These are phyloP conservation scores for Dipus sagitta DNA, from an alignment of 2,797 vertebrate species.

Conservation along the genomic window DNA sequence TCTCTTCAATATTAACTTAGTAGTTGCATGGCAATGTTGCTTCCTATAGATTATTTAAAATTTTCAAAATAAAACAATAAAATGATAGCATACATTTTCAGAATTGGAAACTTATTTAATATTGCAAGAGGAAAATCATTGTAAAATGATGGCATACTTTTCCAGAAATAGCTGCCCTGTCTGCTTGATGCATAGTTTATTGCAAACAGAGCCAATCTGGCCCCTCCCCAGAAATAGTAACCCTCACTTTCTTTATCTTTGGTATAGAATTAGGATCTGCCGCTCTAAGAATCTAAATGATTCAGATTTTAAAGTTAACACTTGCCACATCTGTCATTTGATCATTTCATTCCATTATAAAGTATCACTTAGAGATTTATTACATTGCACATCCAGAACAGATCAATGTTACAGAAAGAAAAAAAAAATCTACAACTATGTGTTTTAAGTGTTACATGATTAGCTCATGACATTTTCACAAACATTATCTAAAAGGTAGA, in stretches of 20 bases:
- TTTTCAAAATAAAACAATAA: not conserved
- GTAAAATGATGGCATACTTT: conserved; percentile 8
- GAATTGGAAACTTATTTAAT: too few species aligned
- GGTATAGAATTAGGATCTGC: conserved; percentile 6
- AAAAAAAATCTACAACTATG: not conserved
- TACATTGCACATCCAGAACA: not conserved
- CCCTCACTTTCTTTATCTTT: not conserved
- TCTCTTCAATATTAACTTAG: conserved; percentile 8
- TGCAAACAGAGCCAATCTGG: not conserved
- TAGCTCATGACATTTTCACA: not conserved
- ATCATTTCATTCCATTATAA: not conserved
- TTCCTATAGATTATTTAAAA: not conserved
- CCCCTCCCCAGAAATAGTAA: not conserved
- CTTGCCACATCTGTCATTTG: not conserved
- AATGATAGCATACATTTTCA: not conserved
- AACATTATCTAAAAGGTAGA: not conserved
- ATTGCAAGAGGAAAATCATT: not conserved
- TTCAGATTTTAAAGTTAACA: not conserved
- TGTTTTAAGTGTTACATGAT: not conserved
- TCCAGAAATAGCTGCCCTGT: not conserved
- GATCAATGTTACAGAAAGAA: not conserved
- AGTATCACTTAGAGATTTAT: conserved; percentile 15
- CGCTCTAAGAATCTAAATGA: not conserved
- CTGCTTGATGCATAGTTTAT: not conserved
- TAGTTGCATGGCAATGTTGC: not conserved